Percentiles rank a stretch among this genome's conserved stretches.
These are phyloP conservation scores for Synanthedon formicaeformis DNA, from an alignment of 2,888 invertebrate species.

Conservation along the genomic window DNA sequence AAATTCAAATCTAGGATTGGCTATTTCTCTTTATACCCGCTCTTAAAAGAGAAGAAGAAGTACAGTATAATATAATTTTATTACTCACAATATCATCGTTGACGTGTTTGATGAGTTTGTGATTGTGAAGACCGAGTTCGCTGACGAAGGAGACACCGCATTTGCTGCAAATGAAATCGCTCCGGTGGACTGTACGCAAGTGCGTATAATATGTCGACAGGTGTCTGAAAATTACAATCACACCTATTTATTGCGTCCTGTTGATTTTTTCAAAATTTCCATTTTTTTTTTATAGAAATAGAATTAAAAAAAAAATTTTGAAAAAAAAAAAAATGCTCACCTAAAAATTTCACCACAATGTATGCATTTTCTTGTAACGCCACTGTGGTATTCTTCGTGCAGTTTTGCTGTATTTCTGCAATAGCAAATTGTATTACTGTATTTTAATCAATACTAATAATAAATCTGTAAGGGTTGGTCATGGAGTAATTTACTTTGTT, in stretches of 20 bases:
- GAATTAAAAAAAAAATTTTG: too few species aligned
- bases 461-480: too few species aligned
- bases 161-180: slow-evolving; percentile 37
- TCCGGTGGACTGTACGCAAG: slow-evolving; percentile 43
- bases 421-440: neutral
- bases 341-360: slow-evolving; percentile 50
- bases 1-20: too few species aligned
- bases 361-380: slow-evolving; percentile 36
- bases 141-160: slow-evolving; percentile 59
- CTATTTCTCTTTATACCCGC: too few species aligned
- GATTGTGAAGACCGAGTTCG: slow-evolving; percentile 23
- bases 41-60: too few species aligned
- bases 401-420: slow-evolving; percentile 41
- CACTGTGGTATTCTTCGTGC: slow-evolving; percentile 53
- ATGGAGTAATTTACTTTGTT: too few species aligned
- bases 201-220: slow-evolving; percentile 56
- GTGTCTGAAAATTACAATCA: slow-evolving; percentile 25
- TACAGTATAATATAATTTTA: too few species aligned
- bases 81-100: slow-evolving; percentile 26
- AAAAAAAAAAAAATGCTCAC: slow-evolving; percentile 17
- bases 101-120: slow-evolving; percentile 34
- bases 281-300: too few species aligned
- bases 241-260: neutral
- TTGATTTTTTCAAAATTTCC: too few species aligned
- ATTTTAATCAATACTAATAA: too few species aligned